Base-by-base conservation (phyloP, 2,113 vertebrate genomes). In the Platysternon megacephalum region DNA sequence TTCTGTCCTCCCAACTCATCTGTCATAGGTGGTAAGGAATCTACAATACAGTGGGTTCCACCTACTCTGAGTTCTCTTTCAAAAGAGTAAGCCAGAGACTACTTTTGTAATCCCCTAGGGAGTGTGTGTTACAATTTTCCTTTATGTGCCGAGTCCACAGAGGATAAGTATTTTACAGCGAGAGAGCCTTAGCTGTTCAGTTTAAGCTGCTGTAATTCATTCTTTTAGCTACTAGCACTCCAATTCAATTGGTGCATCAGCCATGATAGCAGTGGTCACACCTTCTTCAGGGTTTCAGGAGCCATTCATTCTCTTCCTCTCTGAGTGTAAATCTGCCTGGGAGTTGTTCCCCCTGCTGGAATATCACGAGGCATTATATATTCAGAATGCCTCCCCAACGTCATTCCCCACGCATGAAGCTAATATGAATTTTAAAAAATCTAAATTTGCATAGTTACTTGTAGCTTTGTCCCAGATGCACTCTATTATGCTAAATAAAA, bases 321-420 rank as follows among this genome's bases (percentile, higher is more conserved):
- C 49, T 49, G 49, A 49, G 49, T 49, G 49, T 16, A 49, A 49
- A 49, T 49, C 49, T 49, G 49, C 13, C 49, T 49, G 65, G n/a
- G 19, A 68, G 32, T 2, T 79, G 85, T 90, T 78, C 89, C 5
- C 80, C 82, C 52, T 87, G 22, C 79, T 92, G 93, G 24, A 32
- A 24, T 80, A 35, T 5, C 53, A 88, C 10, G n/a, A 91, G 79
- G 8, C 6, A 46, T 0, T 84, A 13, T 44, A 80, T 42, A 56
- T 16, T 35, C 48, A 65, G 46, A 86, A 6, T 19, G 26, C 8
- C 72, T 91, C 72, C n/a, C 46, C 92, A 51, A 84, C 56, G 35
- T 89, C 26, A 51, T 84, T 92, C 79, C 85, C 84, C 90, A 88
- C n/a, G 79, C 89, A 79, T 86, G 86, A 94, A 94, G 48, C 22